Conservation (phyloP, 2,113 vertebrate genomes). For the Sialia sialis region DNA sequence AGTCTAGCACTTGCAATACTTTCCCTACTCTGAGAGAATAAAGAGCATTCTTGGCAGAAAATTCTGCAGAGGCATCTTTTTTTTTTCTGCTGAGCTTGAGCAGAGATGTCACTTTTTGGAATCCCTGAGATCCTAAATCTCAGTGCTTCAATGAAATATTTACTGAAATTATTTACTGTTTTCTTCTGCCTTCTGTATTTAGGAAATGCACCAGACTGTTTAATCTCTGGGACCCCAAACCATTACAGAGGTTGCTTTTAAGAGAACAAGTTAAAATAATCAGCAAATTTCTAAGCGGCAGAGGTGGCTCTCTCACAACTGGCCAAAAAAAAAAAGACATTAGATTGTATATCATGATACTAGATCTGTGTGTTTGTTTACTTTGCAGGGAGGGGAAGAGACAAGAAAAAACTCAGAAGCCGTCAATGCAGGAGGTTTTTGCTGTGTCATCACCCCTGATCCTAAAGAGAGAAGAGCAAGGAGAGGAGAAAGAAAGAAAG, state of each 20-base stretch:
- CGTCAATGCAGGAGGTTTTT: neutral
- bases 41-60: neutral
- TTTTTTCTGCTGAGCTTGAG: neutral
- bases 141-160: neutral
- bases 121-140: neutral
- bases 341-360: neutral
- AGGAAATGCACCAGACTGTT: neutral
- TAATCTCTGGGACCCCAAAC: neutral
- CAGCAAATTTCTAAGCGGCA: neutral
- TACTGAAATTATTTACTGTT: neutral
- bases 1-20: neutral
- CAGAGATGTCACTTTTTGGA: neutral
- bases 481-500: slow-evolving; percentile 50
- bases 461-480: slow-evolving; percentile 52
- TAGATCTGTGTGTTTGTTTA: slow-evolving; percentile 2
- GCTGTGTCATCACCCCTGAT: neutral
- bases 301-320: neutral
- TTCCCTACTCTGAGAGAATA: neutral
- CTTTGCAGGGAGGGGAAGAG: slow-evolving; percentile 74
- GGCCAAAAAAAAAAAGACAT: neutral
- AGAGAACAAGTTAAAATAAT: neutral
- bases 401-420: slow-evolving; percentile 39
- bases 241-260: neutral
- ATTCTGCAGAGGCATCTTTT: neutral
- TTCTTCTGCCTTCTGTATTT: neutral